Conservation (phyloP, 2,113 vertebrate species). For the Epinephelus moara region DNA sequence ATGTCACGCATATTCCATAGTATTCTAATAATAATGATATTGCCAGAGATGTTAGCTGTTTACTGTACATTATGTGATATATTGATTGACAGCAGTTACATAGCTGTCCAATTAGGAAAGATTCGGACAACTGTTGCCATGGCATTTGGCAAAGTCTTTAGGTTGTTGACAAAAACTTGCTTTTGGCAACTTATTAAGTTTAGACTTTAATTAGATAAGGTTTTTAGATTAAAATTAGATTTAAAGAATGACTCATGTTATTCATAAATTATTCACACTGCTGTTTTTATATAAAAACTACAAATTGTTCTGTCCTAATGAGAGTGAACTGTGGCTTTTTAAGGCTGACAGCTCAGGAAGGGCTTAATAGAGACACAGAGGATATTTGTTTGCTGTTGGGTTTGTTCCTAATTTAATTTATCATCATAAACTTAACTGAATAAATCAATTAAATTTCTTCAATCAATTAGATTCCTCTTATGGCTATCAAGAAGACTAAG, state of each 20-base stretch:
- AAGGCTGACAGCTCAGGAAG: background rate
- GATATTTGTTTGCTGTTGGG: background rate
- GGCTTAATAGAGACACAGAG: background rate
- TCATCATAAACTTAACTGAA: background rate
- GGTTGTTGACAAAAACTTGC: background rate
- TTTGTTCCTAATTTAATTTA: background rate
- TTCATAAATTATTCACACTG: background rate
- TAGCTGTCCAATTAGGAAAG: background rate
- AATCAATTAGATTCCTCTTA: background rate
- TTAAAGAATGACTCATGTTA: background rate
- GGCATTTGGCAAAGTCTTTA: too few relatives aligned
- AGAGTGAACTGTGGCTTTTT: background rate
- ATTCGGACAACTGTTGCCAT: too few relatives aligned
- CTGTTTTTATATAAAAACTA: background rate
- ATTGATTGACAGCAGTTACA: constrained; percentile 2
- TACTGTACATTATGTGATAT: background rate
- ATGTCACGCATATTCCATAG: background rate
- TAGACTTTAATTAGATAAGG: background rate
- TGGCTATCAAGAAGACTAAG: background rate
- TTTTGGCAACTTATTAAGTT: background rate
- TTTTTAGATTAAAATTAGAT: background rate
- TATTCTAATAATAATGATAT: background rate
- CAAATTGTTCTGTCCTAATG: background rate
- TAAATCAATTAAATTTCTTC: background rate
- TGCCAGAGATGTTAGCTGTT: background rate